phyloP scores from a whole-genome alignment of 2,888 invertebrate species.

The Scaptomyza flava region DNA sequence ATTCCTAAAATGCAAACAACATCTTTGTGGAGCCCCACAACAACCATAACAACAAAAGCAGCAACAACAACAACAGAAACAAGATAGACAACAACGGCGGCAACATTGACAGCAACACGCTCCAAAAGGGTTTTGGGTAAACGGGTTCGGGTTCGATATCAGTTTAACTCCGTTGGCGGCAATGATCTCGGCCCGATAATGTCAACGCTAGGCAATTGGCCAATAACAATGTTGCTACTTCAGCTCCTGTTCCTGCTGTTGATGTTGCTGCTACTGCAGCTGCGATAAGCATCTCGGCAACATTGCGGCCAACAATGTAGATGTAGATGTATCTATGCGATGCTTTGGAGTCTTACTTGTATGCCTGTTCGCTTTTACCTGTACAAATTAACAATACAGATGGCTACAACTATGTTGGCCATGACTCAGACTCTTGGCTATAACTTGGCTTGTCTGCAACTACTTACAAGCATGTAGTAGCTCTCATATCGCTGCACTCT shows the following conservation, averaged over 20 bases:
- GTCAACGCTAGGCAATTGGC: constrained; percentile 82
- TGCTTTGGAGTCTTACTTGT: constrained; percentile 38
- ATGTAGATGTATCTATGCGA: constrained; percentile 75
- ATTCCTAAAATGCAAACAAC: constrained; percentile 82
- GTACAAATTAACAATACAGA: constrained; percentile 75
- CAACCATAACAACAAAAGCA: constrained; percentile 10
- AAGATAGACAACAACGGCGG: constrained; percentile 28
- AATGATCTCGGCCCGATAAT: constrained; percentile 75
- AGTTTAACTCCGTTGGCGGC: constrained; percentile 71
- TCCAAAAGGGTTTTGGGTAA: constrained; percentile 60
- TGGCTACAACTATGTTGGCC: constrained; percentile 52
- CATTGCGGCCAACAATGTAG: constrained; percentile 74
- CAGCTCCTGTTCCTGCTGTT: constrained; percentile 30
- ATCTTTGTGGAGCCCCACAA: constrained; percentile 47
- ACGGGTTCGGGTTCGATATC: constrained; percentile 51
- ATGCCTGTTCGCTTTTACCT: constrained; percentile 53
- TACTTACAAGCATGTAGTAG: constrained; percentile 23
- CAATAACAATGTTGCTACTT: constrained; percentile 76
- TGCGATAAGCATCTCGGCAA: constrained; percentile 70
- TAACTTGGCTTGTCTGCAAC: constrained; percentile 14
- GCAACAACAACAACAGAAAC: constrained; percentile 16
- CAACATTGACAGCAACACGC: constrained; percentile 79
- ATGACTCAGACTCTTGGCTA: constrained; percentile 50
- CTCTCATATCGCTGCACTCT: constrained; percentile 62
- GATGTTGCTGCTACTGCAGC: constrained; percentile 34